Percentiles rank a stretch among this genome's conserved stretches.
Evolutionary conservation across 2,797 vertebrate species (phyloP).

Genomic region (Picus viridis): DNA sequence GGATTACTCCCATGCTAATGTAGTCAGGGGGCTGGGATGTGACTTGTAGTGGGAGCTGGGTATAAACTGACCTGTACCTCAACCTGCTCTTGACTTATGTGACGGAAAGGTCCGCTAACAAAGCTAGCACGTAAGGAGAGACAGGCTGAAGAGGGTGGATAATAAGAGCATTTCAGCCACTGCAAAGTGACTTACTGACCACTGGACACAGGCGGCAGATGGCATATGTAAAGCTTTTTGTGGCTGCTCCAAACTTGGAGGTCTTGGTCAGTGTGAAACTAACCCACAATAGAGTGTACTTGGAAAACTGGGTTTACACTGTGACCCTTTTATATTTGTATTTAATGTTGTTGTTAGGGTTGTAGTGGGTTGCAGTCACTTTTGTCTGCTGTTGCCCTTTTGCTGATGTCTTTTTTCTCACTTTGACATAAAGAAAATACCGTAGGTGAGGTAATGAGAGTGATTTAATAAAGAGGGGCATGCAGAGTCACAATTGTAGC

Average conservation of each 20-base stretch:
- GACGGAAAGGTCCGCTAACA: background rate
- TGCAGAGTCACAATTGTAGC: background rate
- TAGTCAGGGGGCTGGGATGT: background rate
- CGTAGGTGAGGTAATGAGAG: background rate
- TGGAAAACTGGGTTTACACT: background rate
- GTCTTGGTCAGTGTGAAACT: background rate
- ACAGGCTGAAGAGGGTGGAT: background rate
- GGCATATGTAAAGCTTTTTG: background rate
- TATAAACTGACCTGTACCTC: rapidly evolving
- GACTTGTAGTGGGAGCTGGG: background rate
- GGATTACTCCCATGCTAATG: rapidly evolving
- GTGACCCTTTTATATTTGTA: background rate
- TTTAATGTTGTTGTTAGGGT: background rate
- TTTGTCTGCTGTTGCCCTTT: background rate
- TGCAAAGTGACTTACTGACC: background rate
- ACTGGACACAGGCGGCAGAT: background rate
- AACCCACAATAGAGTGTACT: background rate
- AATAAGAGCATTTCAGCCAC: background rate
- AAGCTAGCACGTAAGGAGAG: background rate
- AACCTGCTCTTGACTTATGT: background rate
- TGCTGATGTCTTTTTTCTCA: background rate
- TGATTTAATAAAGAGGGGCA: background rate
- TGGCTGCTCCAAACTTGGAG: background rate
- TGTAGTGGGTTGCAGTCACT: background rate
- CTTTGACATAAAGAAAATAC: background rate